Evolutionary conservation across 2,888 invertebrate genomes (phyloP), one percentile per base, ranked within the genome.

Genomic region (Argyra leucocephala): DNA sequence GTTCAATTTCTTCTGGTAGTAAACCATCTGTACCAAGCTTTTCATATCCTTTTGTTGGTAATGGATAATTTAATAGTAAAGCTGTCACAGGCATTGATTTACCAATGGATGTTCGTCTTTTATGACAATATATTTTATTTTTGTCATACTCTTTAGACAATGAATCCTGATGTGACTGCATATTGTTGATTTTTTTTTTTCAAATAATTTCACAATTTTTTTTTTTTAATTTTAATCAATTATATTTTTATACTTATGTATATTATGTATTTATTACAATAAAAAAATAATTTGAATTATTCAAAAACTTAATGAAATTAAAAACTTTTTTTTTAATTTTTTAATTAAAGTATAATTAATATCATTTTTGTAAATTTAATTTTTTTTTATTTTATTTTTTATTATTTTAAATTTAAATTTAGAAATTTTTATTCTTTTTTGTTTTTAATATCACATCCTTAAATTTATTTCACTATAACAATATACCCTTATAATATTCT

Each of bases 11-110:
- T 12, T 76, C 75, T n/a, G 71, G 74, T 66, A 72, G 72, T 5
- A 69, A 59, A 10, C 70, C 71, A 61, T 71, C 70, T 10, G 63
- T 65, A 69, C 66, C 21, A 64, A 63, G 22, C 64, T 67, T 15
- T 67, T 65, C 66, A 65, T 68, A 37, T n/a, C 22, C 21, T 57
- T 62, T 15, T 57, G 63, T 64, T 1, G 70, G 67, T 6, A 72
- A 69, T 61, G 76, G 70, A 31, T 75, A 73, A 67, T 78, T 76
- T 7, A 77, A 67, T 0, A 79, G 70, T n/a, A 79, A 66, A 12
- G 78, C 73, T 21, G 79, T 77, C 1, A 79, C 76, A 2, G 79
- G 76, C 77, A 79, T 77, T 1, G 76, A 74, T 70, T 79, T 79
- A 64, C 79, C 79, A 62, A 77, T 68, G 15, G 78, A 75, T 22